Percentiles rank a stretch among this genome's conserved stretches.
Evolutionary conservation across 2,797 vertebrate species (phyloP).

Genomic region (Hypotaenidia philippensis): DNA sequence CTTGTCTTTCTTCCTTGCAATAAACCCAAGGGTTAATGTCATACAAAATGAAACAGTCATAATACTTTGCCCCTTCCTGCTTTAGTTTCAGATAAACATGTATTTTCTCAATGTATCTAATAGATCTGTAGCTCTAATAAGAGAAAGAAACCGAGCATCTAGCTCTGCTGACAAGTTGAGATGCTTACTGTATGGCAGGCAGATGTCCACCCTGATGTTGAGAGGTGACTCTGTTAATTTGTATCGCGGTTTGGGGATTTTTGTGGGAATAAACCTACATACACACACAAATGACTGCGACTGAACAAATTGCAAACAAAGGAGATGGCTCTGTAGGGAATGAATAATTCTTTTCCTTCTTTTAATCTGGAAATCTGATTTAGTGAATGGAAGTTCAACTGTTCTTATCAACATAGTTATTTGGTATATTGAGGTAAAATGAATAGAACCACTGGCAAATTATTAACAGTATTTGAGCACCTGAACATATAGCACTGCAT

Average conservation of each 20-base stretch:
- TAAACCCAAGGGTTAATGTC: background rate
- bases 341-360: background rate
- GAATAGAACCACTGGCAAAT: background rate
- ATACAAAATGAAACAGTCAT: background rate
- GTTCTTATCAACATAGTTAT: background rate
- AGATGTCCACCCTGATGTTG: background rate
- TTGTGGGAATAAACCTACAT: constrained; percentile 80
- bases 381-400: background rate
- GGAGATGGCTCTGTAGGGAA: background rate
- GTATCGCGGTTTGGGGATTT: constrained; percentile 82
- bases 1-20: background rate
- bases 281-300: background rate
- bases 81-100: background rate
- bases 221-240: constrained; percentile 72
- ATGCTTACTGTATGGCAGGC: constrained; percentile 24
- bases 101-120: background rate
- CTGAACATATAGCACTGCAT: background rate
- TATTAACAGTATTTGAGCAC: background rate
- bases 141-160: background rate
- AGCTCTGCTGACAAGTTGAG: background rate
- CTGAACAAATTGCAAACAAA: background rate
- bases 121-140: background rate
- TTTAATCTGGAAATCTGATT: background rate
- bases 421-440: background rate
- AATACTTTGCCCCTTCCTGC: background rate